Base-by-base conservation (phyloP, 2,113 vertebrate genomes). In the Microtus oregoni region DNA sequence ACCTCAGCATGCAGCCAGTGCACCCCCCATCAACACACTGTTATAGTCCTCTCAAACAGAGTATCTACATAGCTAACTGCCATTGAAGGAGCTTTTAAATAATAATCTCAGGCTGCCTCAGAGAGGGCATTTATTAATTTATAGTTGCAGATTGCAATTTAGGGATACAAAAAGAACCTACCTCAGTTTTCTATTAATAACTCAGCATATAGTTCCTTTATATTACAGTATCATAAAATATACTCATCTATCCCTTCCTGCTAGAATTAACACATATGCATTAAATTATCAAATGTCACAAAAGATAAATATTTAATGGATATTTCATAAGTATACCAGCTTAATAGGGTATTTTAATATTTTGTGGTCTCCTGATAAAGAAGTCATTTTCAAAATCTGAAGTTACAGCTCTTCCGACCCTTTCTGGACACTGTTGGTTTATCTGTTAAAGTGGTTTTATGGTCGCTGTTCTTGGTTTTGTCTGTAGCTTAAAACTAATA, bases 361-460 rank as follows among this genome's bases (percentile, higher is more conserved):
- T 92, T 94, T 79, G 26, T 30, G 87, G 38, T 81, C 13, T 81
- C 94, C 44, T 81, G 41, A 73, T 90, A 50, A 10, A 72, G 19
- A 90, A 96, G n/a, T 83, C 3, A 7, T 97, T 94, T 95, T 63
- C 22, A 86, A 79, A 30, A 65, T 67, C 83, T 93, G 5, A 87
- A 90, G 58, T 7, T 70, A n/a, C 20, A 88, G 6, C 50, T 77
- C 44, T 87, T 91, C 58, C 32, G 0, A 73, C 5, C 88, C 55
- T 17, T 94, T 85, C n/a, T 85, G 22, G 41, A 68, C 41, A 52
- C 86, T 82, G 85, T 19, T 93, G 55, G 35, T 92, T 93, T 94
- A 61, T 87, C 70, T 78, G 2, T 70, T 95, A 73, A 89, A 79
- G 47, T 92, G 47, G 61, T 94, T 96, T 73, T 72, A 38, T 68